Evolutionary conservation across 2,888 invertebrate species (phyloP).

Genomic region (Hydrotaea cyrtoneurina): DNA sequence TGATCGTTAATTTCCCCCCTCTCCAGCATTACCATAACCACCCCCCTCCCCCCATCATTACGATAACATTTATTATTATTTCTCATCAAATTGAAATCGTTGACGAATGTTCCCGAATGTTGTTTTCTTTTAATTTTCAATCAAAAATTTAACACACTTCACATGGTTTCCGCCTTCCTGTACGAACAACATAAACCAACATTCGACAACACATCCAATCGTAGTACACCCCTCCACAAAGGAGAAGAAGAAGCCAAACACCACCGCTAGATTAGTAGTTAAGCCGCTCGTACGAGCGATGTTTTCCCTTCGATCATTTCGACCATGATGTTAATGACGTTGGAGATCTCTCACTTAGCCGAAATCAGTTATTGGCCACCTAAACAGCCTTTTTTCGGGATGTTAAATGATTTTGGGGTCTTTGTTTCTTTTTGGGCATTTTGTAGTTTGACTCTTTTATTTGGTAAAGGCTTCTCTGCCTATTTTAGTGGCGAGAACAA

Average conservation of each 20-base stretch:
- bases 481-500: slow-evolving; percentile 67
- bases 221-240: not conserved
- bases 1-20: slow-evolving; percentile 39
- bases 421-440: not conserved
- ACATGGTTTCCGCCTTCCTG: slow-evolving; percentile 22
- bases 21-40: not conserved
- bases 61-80: too few relatives aligned
- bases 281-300: not conserved
- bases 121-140: slow-evolving; percentile 42
- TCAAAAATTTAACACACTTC: slow-evolving; percentile 53
- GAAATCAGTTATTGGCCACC: slow-evolving; percentile 52
- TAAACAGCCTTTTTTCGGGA: slow-evolving; percentile 45
- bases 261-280: slow-evolving; percentile 15
- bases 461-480: slow-evolving; percentile 36
- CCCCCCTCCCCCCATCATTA: not conserved
- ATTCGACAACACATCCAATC: slow-evolving; percentile 24
- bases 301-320: slow-evolving; percentile 30
- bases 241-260: not conserved
- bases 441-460: slow-evolving; percentile 26
- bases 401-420: slow-evolving; percentile 38
- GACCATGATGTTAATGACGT: slow-evolving; percentile 59
- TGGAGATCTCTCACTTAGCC: slow-evolving; percentile 60
- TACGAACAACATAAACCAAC: not conserved
- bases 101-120: slow-evolving; percentile 43
- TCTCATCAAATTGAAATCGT: slow-evolving; percentile 45